phyloP scores from a whole-genome alignment of 2,113 vertebrate genomes.

The Acanthochromis polyacanthus region DNA sequence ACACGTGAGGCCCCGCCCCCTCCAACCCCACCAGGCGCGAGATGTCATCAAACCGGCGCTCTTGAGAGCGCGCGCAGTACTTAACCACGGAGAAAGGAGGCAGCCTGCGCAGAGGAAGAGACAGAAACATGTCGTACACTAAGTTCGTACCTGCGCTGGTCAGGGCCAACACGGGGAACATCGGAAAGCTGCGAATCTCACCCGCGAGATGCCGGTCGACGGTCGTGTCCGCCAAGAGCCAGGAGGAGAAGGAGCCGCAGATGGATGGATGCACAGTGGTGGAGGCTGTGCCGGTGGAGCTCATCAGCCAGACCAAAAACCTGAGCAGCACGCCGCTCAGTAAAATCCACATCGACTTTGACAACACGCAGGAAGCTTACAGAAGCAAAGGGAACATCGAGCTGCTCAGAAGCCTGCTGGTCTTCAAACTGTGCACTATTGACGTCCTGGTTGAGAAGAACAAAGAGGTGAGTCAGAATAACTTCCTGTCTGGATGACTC shows the following conservation, averaged over 20 bases:
- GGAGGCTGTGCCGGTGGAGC: slow-evolving; percentile 60
- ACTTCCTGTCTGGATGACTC: too few relatives aligned
- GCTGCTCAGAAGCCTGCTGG: slow-evolving; percentile 83
- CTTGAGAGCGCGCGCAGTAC: too few relatives aligned
- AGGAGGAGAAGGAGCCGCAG: slow-evolving; percentile 48
- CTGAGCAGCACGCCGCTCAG: background rate
- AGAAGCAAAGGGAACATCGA: slow-evolving; percentile 85
- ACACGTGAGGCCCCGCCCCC: too few relatives aligned
- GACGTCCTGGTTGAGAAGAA: slow-evolving; percentile 84
- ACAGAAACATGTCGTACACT: slow-evolving; percentile 72
- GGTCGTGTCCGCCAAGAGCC: slow-evolving; percentile 51
- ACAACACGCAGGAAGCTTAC: slow-evolving; percentile 85
- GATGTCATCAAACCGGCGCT: too few relatives aligned
- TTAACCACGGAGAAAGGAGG: too few relatives aligned
- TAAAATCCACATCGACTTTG: slow-evolving; percentile 77
- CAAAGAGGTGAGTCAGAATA: slow-evolving; percentile 79
- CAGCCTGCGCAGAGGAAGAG: too few relatives aligned
- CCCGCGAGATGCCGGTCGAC: slow-evolving; percentile 66
- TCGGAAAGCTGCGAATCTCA: slow-evolving; percentile 23
- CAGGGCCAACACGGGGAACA: slow-evolving; percentile 25
- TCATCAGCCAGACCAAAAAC: slow-evolving; percentile 53
- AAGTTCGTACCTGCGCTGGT: slow-evolving; percentile 53
- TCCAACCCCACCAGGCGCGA: too few relatives aligned
- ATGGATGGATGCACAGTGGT: slow-evolving; percentile 51
- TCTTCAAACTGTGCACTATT: slow-evolving; percentile 82